A percentile compares a stretch with the other conserved stretches of the same genome.
Conservation (phyloP, 1,140 invertebrate species). For the Heliconius nattereri region DNA sequence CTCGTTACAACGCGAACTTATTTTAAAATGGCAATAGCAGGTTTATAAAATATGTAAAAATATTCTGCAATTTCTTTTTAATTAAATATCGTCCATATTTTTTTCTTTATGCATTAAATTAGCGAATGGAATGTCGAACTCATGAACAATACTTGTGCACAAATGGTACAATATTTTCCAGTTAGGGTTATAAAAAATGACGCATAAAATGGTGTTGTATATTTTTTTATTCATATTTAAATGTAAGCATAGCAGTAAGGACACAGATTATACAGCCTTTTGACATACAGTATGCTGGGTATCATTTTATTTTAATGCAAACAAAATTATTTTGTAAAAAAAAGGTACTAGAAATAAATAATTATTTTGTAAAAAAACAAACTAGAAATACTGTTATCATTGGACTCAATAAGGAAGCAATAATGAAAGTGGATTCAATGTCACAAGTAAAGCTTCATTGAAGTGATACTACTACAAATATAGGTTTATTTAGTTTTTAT, state of each 20-base stretch:
- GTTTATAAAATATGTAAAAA: slow-evolving; percentile 1
- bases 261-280: too few relatives aligned
- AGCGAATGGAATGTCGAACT: background rate
- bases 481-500: background rate
- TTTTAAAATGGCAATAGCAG: background rate
- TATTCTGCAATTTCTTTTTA: background rate
- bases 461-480: too few relatives aligned
- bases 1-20: background rate
- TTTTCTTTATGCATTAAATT: background rate
- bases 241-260: too few relatives aligned
- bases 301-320: background rate
- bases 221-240: too few relatives aligned
- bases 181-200: too few relatives aligned
- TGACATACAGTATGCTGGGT: too few relatives aligned
- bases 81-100: background rate
- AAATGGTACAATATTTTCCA: too few relatives aligned
- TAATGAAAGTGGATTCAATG: slow-evolving; percentile 23
- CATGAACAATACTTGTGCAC: background rate
- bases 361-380: too few relatives aligned
- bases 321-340: background rate
- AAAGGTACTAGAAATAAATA: too few relatives aligned
- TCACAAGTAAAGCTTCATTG: background rate
- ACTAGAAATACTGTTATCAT: slow-evolving; percentile 19
- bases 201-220: too few relatives aligned
- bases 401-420: slow-evolving; percentile 21